Conservation (phyloP, 2,888 invertebrate species). For the Thymelicus acteon region DNA sequence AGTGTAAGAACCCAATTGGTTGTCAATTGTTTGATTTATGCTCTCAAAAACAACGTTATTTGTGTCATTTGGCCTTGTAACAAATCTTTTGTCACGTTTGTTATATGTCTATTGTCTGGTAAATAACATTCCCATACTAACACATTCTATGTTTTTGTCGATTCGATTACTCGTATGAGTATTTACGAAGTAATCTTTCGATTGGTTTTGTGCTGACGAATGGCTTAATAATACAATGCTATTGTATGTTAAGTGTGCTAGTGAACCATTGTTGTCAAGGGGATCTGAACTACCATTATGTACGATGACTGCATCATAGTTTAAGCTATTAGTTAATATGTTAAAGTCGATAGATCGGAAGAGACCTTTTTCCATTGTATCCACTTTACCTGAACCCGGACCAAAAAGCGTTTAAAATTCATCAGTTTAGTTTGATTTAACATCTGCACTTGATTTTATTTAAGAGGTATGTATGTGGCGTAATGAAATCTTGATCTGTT, state of each 20-base stretch:
- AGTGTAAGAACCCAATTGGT: conserved; percentile 1
- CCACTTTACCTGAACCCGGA: too few relatives aligned
- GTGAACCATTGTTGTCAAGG: neutral
- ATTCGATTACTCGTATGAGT: neutral
- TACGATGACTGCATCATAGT: too few relatives aligned
- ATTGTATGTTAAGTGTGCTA: conserved; percentile 13
- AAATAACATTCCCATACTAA: conserved; percentile 26
- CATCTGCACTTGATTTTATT: too few relatives aligned
- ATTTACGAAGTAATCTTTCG: conserved; percentile 4
- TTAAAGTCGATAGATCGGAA: too few relatives aligned
- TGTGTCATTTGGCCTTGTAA: conserved; percentile 27
- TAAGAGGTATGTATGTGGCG: too few relatives aligned
- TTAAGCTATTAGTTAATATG: too few relatives aligned
- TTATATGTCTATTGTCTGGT: conserved; percentile 28
- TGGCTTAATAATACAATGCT: neutral
- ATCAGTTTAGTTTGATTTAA: too few relatives aligned
- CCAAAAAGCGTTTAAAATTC: too few relatives aligned
- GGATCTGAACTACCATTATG: neutral
- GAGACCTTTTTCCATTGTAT: too few relatives aligned
- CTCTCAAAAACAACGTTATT: conserved; percentile 21
- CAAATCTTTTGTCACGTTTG: conserved; percentile 24
- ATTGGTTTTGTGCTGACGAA: conserved; percentile 8
- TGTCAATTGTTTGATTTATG: conserved; percentile 20
- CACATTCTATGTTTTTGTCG: conserved; percentile 22
- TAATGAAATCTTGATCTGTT: too few relatives aligned